phyloP scores from a whole-genome alignment of 2,113 vertebrate genomes.

The Ahaetulla prasina region DNA sequence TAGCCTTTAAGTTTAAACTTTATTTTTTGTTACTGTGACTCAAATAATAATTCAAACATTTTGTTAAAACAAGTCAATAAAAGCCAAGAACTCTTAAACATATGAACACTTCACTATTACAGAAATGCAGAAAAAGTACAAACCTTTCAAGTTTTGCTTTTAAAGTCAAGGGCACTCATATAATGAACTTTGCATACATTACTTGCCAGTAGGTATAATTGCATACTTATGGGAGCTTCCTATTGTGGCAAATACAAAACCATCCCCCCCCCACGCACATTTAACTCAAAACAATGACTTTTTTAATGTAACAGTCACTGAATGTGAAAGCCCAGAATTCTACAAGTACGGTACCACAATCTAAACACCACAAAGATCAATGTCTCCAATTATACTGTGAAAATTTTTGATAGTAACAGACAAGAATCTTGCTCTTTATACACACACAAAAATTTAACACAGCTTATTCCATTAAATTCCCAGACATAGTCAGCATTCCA shows the following conservation, averaged over 20 bases:
- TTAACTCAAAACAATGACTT: neutral
- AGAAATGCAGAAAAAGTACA: constrained; percentile 49
- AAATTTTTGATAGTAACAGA: neutral
- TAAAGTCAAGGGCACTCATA: constrained; percentile 20
- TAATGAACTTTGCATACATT: constrained; percentile 26
- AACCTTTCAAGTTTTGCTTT: constrained; percentile 23
- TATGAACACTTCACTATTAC: constrained; percentile 43
- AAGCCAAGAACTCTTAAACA: constrained; percentile 33
- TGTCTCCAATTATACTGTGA: neutral
- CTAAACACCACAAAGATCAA: constrained; percentile 4
- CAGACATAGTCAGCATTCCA: constrained; percentile 1
- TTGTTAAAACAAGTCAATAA: constrained; percentile 9
- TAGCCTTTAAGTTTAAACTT: constrained; percentile 37
- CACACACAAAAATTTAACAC: constrained; percentile 10
- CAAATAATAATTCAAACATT: constrained; percentile 48
- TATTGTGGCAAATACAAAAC: constrained; percentile 12
- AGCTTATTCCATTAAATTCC: constrained; percentile 5
- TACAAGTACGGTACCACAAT: constrained; percentile 9
- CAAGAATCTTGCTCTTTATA: neutral
- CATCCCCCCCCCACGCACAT: neutral
- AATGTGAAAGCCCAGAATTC: constrained; percentile 12
- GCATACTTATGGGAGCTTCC: neutral
- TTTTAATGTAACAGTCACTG: constrained; percentile 24
- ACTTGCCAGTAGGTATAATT: neutral
- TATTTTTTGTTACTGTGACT: constrained; percentile 49